Conservation (phyloP, 2,888 invertebrate genomes). For the Nymphalis urticae region DNA sequence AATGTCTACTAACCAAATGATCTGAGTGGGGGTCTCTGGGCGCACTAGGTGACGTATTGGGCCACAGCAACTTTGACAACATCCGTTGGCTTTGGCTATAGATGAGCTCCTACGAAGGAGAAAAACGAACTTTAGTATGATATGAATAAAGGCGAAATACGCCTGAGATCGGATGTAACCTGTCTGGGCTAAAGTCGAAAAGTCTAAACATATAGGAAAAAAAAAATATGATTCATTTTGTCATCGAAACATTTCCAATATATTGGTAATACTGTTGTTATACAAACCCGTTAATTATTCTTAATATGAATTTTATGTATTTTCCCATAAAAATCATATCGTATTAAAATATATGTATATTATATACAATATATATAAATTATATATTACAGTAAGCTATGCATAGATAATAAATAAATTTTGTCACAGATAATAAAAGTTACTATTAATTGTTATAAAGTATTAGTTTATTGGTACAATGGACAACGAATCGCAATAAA, state of each 20-base stretch:
- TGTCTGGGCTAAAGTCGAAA: slow-evolving; percentile 14
- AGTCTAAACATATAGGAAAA: slow-evolving; percentile 1
- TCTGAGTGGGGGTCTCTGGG: slow-evolving; percentile 80
- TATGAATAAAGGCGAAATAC: slow-evolving; percentile 61
- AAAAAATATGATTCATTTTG: neutral
- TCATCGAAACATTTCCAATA: neutral
- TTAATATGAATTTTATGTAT: too few relatives aligned
- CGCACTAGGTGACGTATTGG: slow-evolving; percentile 78
- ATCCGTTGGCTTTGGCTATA: slow-evolving; percentile 82
- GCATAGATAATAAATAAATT: too few relatives aligned
- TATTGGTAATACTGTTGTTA: neutral
- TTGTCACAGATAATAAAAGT: too few relatives aligned
- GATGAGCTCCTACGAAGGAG: slow-evolving; percentile 82
- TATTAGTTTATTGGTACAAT: too few relatives aligned
- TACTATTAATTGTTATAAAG: too few relatives aligned
- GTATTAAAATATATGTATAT: too few relatives aligned
- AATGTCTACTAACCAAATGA: slow-evolving; percentile 81
- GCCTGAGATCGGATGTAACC: slow-evolving; percentile 49
- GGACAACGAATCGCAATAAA: slow-evolving; percentile 4
- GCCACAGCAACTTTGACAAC: slow-evolving; percentile 82
- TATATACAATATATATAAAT: too few relatives aligned
- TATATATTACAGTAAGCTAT: too few relatives aligned
- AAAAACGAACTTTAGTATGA: slow-evolving; percentile 76
- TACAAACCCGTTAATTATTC: too few relatives aligned
- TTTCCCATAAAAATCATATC: too few relatives aligned